Evolutionary conservation across 2,888 invertebrate species (phyloP).

Genomic region (Chironomus riparius): DNA sequence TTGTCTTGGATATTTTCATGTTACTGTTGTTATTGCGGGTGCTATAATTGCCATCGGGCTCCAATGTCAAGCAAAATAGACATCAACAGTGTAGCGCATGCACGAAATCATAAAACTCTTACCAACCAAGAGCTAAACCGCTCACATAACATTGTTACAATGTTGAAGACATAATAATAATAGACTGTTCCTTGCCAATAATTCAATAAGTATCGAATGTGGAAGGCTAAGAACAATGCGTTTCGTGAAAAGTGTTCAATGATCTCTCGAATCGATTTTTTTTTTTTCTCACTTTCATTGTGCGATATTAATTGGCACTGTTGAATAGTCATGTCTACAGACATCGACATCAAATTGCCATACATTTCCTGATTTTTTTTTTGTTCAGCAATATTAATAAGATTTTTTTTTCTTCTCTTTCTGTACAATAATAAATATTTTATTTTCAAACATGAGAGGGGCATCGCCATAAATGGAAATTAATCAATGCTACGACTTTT

Average conservation of each 20-base stretch:
- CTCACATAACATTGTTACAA: too few species aligned
- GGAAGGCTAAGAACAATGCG: too few species aligned
- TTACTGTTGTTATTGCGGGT: too few species aligned
- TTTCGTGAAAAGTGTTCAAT: neutral
- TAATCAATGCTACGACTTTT: slow-evolving; percentile 25
- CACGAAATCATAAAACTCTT: too few species aligned
- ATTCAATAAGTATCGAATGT: too few species aligned
- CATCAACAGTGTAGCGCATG: neutral
- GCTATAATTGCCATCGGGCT: neutral
- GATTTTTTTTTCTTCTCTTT: too few species aligned
- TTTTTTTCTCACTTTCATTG: neutral
- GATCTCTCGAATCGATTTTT: neutral
- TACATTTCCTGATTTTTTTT: neutral
- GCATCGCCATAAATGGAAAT: slow-evolving; percentile 21
- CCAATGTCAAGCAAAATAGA: neutral
- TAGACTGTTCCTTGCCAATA: too few species aligned
- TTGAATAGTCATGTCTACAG: neutral
- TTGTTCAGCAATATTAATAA: neutral
- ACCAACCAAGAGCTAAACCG: too few species aligned
- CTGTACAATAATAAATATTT: too few species aligned
- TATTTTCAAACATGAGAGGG: neutral
- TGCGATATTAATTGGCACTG: neutral
- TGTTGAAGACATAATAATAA: too few species aligned
- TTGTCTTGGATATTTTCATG: too few species aligned
- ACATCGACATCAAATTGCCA: neutral